Conservation (phyloP, 2,888 invertebrate genomes). For the Zhengitettix transpicula region DNA sequence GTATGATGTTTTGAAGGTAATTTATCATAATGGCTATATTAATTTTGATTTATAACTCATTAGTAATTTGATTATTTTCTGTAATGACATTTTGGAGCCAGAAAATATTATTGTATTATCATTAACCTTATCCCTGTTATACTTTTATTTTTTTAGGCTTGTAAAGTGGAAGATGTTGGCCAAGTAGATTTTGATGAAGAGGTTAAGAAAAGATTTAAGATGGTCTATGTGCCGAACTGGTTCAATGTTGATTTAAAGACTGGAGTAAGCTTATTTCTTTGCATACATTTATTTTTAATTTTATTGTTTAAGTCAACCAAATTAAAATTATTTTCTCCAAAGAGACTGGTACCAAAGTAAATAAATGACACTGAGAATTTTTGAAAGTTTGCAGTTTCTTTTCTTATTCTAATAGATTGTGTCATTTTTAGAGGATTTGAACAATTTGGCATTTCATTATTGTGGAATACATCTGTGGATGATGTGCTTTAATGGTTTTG, state of each 20-base stretch:
- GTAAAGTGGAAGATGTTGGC: constrained; percentile 81
- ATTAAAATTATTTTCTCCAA: neutral
- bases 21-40: constrained; percentile 7
- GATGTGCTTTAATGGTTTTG: too few species aligned
- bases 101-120: too few species aligned
- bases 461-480: too few species aligned
- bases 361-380: too few species aligned
- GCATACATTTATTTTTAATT: neutral
- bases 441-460: too few species aligned
- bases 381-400: too few species aligned
- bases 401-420: too few species aligned
- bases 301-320: neutral
- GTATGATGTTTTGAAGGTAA: constrained; percentile 83
- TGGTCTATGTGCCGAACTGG: constrained; percentile 97
- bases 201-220: constrained; percentile 77
- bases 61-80: too few species aligned
- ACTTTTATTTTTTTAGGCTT: constrained; percentile 32
- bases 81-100: too few species aligned
- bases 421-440: too few species aligned
- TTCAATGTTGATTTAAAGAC: constrained; percentile 98
- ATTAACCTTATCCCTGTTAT: neutral
- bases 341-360: too few species aligned
- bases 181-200: constrained; percentile 84
- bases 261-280: constrained; percentile 44
- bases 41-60: neutral